Conservation (phyloP, 2,888 invertebrate species). For the Clepsis dumicolana region DNA sequence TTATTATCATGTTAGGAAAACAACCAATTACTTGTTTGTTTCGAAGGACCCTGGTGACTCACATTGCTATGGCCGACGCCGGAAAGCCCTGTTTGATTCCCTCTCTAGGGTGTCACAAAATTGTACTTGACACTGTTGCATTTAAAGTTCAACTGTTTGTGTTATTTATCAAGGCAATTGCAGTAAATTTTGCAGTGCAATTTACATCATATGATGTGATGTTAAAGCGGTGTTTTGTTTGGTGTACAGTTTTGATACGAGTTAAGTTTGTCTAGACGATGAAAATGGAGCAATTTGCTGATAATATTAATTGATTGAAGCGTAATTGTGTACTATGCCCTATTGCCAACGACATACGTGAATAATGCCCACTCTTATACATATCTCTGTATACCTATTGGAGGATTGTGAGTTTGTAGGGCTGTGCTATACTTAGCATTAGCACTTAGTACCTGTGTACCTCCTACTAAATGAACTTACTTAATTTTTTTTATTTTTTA, state of each 20-base stretch:
- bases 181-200: not conserved
- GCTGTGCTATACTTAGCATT: too few relatives aligned
- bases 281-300: conserved; percentile 16
- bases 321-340: not conserved
- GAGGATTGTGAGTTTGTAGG: not conserved
- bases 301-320: conserved; percentile 7
- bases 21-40: conserved; percentile 2
- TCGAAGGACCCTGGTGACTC: conserved; percentile 1
- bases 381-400: not conserved
- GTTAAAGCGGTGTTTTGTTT: not conserved
- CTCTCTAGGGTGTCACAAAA: not conserved
- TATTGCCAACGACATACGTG: not conserved
- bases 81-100: conserved; percentile 18
- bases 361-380: not conserved
- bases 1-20: conserved; percentile 9
- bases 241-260: not conserved
- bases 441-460: too few relatives aligned
- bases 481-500: too few relatives aligned
- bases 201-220: conserved; percentile 2
- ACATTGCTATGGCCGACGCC: conserved; percentile 1
- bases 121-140: not conserved
- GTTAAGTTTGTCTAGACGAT: conserved; percentile 16
- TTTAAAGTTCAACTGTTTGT: conserved; percentile 20
- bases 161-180: conserved; percentile 4
- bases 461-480: too few relatives aligned